A percentile compares a stretch with the other conserved stretches of the same genome.
These are phyloP conservation scores for Palythoa heliodiscus DNA, from an alignment of 92 coral and sea anemone species.

Conservation along the genomic window DNA sequence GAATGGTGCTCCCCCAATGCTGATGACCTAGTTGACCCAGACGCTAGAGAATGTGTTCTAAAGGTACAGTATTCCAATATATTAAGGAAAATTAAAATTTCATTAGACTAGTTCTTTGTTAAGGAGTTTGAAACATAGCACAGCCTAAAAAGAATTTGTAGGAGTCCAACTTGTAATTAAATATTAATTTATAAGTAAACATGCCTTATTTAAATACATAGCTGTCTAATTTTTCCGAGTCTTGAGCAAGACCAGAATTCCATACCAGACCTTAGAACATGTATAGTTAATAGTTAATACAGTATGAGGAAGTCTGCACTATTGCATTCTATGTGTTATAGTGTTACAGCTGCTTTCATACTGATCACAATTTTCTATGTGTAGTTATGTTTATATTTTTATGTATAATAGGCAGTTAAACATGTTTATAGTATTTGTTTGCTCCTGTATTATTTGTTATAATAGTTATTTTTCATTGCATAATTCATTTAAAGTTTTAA, in stretches of 20 bases:
- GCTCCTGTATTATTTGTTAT: too few relatives aligned
- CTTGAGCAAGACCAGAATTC: not conserved
- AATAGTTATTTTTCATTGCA: not conserved
- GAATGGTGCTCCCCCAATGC: constrained; percentile 5
- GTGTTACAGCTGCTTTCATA: not conserved
- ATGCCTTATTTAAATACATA: not conserved
- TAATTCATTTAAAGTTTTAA: not conserved
- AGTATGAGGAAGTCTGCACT: not conserved
- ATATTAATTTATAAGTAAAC: not conserved
- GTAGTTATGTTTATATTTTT: not conserved
- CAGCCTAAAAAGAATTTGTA: too few relatives aligned
- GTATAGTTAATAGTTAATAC: not conserved
- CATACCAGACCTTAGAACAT: not conserved
- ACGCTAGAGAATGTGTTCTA: constrained; percentile 14
- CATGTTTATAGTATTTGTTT: not conserved
- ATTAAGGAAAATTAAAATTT: not conserved
- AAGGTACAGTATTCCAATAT: constrained; percentile 3
- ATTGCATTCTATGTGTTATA: not conserved
- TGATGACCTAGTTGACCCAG: constrained; percentile 43
- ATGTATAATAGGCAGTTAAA: not conserved
- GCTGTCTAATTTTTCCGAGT: not conserved
- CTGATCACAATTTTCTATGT: not conserved
- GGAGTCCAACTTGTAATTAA: not conserved
- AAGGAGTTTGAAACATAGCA: not conserved
- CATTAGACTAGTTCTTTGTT: not conserved